Percentiles rank a stretch among this genome's conserved stretches.
Conservation (phyloP, 2,113 vertebrate species). For the Megaceryle maxima region DNA sequence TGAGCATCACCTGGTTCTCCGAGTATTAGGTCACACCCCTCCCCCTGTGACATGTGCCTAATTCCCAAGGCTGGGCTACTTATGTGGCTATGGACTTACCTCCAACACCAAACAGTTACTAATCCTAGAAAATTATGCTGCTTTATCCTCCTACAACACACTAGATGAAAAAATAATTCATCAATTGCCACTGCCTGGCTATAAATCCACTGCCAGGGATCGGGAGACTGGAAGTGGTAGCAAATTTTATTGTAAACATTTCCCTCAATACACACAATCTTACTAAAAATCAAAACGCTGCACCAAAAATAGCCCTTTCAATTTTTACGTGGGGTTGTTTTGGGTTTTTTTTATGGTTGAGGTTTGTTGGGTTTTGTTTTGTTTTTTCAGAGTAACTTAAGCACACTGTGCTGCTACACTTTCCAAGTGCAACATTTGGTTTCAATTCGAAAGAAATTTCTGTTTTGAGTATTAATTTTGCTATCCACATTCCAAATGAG, state of each 20-base stretch:
- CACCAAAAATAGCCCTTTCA: neutral
- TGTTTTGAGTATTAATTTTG: neutral
- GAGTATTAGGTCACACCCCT: neutral
- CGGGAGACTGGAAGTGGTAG: neutral
- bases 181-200: neutral
- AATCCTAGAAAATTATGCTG: neutral
- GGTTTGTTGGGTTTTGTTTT: neutral
- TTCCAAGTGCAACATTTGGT: neutral
- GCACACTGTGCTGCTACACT: neutral
- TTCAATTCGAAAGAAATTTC: neutral
- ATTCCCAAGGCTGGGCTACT: neutral
- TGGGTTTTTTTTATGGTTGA: neutral
- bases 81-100: neutral
- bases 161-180: neutral
- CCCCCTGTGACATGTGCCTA: neutral
- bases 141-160: neutral
- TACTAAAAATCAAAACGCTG: neutral
- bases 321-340: neutral
- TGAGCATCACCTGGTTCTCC: neutral
- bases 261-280: neutral
- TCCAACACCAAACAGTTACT: neutral
- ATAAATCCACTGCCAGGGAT: neutral
- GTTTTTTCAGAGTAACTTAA: neutral
- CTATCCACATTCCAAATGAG: neutral
- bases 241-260: neutral